These are phyloP conservation scores for Epistrophe eligans DNA, from an alignment of 2,888 invertebrate genomes.

Conservation along the genomic window DNA sequence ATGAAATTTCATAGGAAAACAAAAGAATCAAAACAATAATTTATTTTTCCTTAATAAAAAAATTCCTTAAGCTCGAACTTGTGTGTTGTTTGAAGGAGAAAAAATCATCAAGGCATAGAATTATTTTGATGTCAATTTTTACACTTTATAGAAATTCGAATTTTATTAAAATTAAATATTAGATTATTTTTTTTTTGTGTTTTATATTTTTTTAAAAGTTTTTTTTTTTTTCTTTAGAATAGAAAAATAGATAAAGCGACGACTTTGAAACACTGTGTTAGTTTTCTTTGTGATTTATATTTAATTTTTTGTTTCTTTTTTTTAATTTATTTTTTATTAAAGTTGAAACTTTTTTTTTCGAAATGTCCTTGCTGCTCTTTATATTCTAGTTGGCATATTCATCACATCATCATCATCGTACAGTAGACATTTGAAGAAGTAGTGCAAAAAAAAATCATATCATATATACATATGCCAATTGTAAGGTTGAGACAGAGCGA, in stretches of 20 bases:
- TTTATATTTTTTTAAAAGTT: not conserved
- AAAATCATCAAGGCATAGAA: constrained; percentile 28
- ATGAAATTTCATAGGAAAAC: not conserved
- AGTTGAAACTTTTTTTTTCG: constrained; percentile 19
- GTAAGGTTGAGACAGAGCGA: constrained; percentile 29
- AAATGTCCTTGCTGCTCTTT: constrained; percentile 50
- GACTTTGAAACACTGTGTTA: constrained; percentile 70
- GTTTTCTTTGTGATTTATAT: constrained; percentile 7
- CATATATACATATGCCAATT: constrained; percentile 15
- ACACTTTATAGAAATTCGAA: constrained; percentile 40
- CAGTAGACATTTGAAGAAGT: constrained; percentile 30
- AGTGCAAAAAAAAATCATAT: not conserved
- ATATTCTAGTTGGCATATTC: constrained; percentile 48
- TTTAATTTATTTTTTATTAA: not conserved
- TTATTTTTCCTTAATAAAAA: constrained; percentile 1
- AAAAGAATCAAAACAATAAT: constrained; percentile 10
- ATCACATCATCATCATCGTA: constrained; percentile 18
- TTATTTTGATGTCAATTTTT: constrained; percentile 18
- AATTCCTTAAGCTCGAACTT: constrained; percentile 25
- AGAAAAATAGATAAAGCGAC: constrained; percentile 68
- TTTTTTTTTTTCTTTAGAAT: constrained; percentile 30
- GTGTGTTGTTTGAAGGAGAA: not conserved
- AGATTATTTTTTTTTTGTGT: constrained; percentile 9
- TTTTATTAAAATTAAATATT: constrained; percentile 17
- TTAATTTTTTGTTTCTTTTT: constrained; percentile 11